Evolutionary conservation across 2,797 vertebrate species (phyloP).

Genomic region (Emys orbicularis): DNA sequence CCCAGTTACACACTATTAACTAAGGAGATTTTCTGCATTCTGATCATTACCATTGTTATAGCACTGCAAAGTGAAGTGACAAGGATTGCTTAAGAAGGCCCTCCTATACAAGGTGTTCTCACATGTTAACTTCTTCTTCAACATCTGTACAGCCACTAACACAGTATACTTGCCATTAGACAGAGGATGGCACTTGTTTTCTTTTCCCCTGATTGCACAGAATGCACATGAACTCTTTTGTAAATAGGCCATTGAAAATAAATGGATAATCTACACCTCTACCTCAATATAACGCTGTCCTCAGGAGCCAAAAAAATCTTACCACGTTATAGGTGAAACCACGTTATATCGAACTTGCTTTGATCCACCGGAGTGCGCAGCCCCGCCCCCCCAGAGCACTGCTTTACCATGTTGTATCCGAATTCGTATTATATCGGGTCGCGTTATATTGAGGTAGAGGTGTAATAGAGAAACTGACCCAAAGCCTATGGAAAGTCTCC

Average conservation of each 20-base stretch:
- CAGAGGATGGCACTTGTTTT: not conserved
- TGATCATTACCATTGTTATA: not conserved
- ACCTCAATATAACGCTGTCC: no score
- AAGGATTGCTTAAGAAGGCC: not conserved
- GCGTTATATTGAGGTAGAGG: no score
- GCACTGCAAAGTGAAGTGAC: not conserved
- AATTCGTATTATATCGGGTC: no score
- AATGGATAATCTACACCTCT: not conserved
- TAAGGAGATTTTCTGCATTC: not conserved
- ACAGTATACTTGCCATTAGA: not conserved
- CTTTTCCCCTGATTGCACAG: rapidly evolving
- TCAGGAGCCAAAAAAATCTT: no score
- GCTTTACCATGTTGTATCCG: no score
- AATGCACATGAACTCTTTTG: not conserved
- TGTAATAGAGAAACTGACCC: not conserved
- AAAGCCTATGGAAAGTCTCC: not conserved
- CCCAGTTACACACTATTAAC: not conserved
- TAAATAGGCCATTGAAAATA: not conserved
- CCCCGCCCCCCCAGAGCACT: no score
- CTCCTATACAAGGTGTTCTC: not conserved
- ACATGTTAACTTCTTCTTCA: not conserved
- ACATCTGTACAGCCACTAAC: rapidly evolving
- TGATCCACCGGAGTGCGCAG: no score
- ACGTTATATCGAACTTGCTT: no score
- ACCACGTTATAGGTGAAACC: no score